Evolutionary conservation across 35 echinoderm and acorn worm species (phyloP).

Genomic region (Ophioderma brevispina): DNA sequence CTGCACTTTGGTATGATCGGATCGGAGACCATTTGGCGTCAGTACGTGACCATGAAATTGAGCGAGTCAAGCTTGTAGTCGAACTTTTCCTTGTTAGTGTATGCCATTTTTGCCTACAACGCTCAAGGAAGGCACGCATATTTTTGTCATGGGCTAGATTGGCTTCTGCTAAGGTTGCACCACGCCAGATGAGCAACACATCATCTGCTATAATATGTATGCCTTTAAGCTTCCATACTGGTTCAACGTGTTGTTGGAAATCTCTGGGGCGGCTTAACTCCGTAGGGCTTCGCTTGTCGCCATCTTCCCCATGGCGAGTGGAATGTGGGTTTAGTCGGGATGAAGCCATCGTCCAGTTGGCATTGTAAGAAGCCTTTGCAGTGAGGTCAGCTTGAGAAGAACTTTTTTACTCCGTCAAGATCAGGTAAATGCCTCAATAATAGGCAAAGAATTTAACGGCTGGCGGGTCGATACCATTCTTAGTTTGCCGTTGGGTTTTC

Average conservation of each 20-base stretch:
- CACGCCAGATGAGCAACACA: conserved; percentile 5
- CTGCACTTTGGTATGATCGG: conserved; percentile 54
- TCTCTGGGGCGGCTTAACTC: too few species aligned
- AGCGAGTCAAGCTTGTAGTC: conserved; percentile 28
- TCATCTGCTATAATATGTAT: conserved; percentile 48
- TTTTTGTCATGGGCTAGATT: conserved; percentile 54
- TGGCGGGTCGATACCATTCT: conserved; percentile 66
- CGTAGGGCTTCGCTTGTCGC: conserved; percentile 22
- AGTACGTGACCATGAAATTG: conserved; percentile 56
- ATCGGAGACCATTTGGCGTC: conserved; percentile 1
- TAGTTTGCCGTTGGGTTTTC: conserved; percentile 38
- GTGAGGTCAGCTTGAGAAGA: conserved; percentile 36
- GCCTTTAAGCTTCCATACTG: background rate
- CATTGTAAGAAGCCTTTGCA: conserved; percentile 47
- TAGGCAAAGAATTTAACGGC: conserved; percentile 42
- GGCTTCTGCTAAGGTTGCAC: conserved; percentile 25
- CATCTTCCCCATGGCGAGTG: conserved; percentile 34
- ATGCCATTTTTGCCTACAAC: conserved; percentile 29
- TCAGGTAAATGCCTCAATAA: conserved; percentile 38
- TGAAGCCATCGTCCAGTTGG: conserved; percentile 42
- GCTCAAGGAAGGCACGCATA: conserved; percentile 16
- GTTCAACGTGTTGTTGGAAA: conserved; percentile 26
- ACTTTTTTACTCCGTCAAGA: conserved; percentile 34
- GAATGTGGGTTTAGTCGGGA: conserved; percentile 17
- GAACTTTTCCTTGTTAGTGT: conserved; percentile 67